phyloP scores from a whole-genome alignment of 2,797 vertebrate species.

The Hydrophis major region DNA sequence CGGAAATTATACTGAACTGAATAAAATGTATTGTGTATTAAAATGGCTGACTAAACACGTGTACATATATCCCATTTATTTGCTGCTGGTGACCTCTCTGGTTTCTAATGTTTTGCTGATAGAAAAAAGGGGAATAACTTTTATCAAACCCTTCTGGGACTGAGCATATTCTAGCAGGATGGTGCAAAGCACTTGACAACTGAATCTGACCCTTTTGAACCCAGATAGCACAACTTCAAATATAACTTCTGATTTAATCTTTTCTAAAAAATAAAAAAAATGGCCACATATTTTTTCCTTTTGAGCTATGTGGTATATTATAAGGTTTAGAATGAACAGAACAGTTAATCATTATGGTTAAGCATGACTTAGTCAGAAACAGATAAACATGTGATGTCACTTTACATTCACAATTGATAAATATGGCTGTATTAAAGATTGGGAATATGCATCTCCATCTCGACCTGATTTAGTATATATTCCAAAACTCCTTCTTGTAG shows the following conservation, averaged over 20 bases:
- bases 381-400: neutral
- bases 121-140: neutral
- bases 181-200: neutral
- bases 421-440: neutral
- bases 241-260: constrained; percentile 8
- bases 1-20: neutral
- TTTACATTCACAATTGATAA: neutral
- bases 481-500: neutral
- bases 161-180: neutral
- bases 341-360: accelerated
- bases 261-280: neutral
- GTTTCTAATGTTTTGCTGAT: neutral
- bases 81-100: neutral
- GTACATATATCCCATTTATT: neutral
- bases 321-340: constrained; percentile 12
- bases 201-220: neutral
- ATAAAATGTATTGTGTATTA: neutral
- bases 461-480: neutral
- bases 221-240: constrained; percentile 3
- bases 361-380: constrained; percentile 18
- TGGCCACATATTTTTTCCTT: neutral
- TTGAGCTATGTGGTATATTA: accelerated
- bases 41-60: neutral
- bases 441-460: neutral
- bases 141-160: neutral